Evolutionary conservation across 2,797 vertebrate genomes (phyloP), one percentile per base, ranked within the genome.

Genomic region (Dryobates pubescens): DNA sequence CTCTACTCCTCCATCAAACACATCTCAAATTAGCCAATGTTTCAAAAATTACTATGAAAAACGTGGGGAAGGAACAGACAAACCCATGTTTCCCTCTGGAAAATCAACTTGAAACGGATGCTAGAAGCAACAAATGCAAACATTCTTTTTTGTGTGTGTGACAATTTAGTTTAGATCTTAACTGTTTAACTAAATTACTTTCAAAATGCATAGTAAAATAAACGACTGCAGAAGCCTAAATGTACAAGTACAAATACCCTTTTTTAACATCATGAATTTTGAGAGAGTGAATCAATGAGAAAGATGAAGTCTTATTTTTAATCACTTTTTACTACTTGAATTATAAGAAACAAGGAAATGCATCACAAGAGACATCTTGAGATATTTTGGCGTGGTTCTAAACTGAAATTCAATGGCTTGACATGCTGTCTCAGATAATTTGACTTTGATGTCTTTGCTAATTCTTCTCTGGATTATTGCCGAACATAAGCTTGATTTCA

Each of bases 321-420:
- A 90, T 86, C 77, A 71, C 32, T 91, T 88, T 80, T 51, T 92
- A 88, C 32, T 56, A 86, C 58, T 77, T 51, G 62, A 90, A 86
- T 86, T 51, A 32, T 56, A 90, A 90, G 91, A 84, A 94, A 94
- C 90, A 96, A 94, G 84, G 24, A 89, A 92, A 89, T 79, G 64
- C 45, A 84, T 72, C 32, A 43, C 71, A 71, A 86, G 69, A 94
- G 72, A 91, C n/a, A 92, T 82, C 54, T 83, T 79, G 69, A 89
- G 89, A 90, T 82, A 79, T 91, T 92, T 86, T 95, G 91, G 92
- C 95, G 77, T 20, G 29, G 74, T 89, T 43, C 58, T 91, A 63
- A 90, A 84, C 81, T 83, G 82, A 89, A 93, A 89, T 70, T 83
- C 89, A 89, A 63, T 73, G 72, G 51, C 69, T 91, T 91, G 91